Percentiles rank a stretch among this genome's conserved stretches.
phyloP scores from a whole-genome alignment of 2,797 vertebrate species.

The Sebastolobus alascanus region DNA sequence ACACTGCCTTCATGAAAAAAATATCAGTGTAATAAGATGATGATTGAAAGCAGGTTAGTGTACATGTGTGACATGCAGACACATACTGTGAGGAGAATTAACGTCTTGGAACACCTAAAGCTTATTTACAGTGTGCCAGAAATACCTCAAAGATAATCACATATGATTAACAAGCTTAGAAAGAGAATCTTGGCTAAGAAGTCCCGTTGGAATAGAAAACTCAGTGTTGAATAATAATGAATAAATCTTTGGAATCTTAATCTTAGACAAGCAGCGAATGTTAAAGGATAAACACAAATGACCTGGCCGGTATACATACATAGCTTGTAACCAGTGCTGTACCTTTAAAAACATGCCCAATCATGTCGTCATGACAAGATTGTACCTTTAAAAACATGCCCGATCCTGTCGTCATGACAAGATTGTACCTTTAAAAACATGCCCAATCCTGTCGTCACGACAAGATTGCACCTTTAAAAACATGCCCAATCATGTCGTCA shows the following conservation, averaged over 20 bases:
- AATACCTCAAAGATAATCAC: slow-evolving; percentile 66
- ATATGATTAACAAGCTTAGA: slow-evolving; percentile 49
- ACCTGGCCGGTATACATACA: background rate
- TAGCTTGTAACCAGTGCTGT: background rate
- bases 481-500: no score
- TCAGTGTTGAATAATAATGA: slow-evolving; percentile 48
- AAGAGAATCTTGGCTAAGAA: slow-evolving; percentile 19
- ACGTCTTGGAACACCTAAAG: slow-evolving; percentile 21
- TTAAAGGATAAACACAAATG: background rate
- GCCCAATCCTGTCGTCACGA: no score
- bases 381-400: no score
- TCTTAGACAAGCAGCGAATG: background rate
- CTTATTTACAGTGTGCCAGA: slow-evolving; percentile 53
- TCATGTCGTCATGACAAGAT: no score
- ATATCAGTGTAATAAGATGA: background rate
- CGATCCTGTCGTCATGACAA: no score
- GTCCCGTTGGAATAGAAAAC: slow-evolving; percentile 40
- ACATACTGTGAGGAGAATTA: slow-evolving; percentile 3
- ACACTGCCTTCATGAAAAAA: background rate
- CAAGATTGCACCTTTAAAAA: no score
- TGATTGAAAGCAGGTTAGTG: slow-evolving; percentile 7
- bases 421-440: no score
- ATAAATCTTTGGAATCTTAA: background rate
- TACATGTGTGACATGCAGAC: background rate
- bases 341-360: background rate